Percentiles rank a stretch among this genome's conserved stretches.
These are phyloP conservation scores for Melanotaenia trifasciata DNA, from an alignment of 2,797 vertebrate species.

Conservation along the genomic window DNA sequence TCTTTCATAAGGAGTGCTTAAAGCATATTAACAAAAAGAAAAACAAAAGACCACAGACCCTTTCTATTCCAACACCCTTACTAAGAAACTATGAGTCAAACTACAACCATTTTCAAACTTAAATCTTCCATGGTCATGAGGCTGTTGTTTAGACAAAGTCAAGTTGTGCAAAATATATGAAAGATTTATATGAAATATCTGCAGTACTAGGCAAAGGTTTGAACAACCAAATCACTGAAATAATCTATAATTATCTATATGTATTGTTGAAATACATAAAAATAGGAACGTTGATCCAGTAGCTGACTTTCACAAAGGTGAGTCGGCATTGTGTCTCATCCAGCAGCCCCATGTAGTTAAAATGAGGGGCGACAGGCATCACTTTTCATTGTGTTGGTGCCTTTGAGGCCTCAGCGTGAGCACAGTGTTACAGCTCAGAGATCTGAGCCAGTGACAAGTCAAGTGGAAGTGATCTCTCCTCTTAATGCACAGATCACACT, in stretches of 20 bases:
- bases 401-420: conserved; percentile 61
- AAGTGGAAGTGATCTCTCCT: conserved; percentile 63
- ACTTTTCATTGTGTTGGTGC: conserved; percentile 64
- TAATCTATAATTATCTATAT: too few relatives aligned
- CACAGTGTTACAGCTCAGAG: conserved; percentile 53
- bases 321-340: conserved; percentile 21
- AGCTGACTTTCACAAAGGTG: conserved; percentile 25
- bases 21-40: background rate
- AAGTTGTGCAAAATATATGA: background rate
- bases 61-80: background rate
- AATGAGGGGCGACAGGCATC: conserved; percentile 73
- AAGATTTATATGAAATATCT: background rate
- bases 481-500: conserved; percentile 45
- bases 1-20: background rate
- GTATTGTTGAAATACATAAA: background rate
- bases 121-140: background rate
- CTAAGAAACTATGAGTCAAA: background rate
- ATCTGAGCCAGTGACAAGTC: conserved; percentile 55
- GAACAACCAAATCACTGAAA: background rate
- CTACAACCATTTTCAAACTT: background rate
- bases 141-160: background rate
- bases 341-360: conserved; percentile 22
- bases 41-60: background rate
- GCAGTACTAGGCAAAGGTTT: background rate
- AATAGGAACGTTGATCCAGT: background rate